These are phyloP conservation scores for Chrysaora quinquecirrha DNA, from an alignment of 30 jellyfish, hydroid and myxozoan species.

Conservation along the genomic window DNA sequence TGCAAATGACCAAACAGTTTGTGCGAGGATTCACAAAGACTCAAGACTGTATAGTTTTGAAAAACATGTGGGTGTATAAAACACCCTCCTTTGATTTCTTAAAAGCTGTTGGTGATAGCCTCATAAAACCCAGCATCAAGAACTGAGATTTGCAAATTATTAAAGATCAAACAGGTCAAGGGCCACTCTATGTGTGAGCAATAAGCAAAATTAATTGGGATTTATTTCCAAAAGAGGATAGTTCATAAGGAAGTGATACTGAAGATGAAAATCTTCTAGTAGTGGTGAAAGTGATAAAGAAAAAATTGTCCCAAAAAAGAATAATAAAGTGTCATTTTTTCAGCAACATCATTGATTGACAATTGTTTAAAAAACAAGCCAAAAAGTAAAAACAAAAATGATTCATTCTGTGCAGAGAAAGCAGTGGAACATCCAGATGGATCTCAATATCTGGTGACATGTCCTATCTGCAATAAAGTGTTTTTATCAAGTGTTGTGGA, in stretches of 20 bases:
- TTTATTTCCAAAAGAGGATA: no score
- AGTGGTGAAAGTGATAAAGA: no score
- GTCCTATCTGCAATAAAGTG: slow-evolving; percentile 17
- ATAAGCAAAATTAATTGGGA: not conserved
- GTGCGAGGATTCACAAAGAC: not conserved
- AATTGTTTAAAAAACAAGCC: no score
- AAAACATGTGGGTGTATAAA: no score
- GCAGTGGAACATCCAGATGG: not conserved
- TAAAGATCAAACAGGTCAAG: slow-evolving; percentile 11
- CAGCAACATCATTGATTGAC: no score
- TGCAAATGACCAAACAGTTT: not conserved
- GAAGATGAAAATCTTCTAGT: slow-evolving; percentile 8
- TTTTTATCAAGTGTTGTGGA: slow-evolving; percentile 6
- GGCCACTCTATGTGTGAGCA: slow-evolving; percentile 10
- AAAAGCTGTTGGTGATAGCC: slow-evolving; percentile 14
- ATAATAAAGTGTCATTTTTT: no score
- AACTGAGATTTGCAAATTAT: not conserved
- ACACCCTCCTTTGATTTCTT: not conserved
- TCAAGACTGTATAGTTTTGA: no score
- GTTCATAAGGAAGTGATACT: not conserved
- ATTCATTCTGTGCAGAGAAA: not conserved
- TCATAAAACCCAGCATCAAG: not conserved
- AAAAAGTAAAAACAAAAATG: no score
- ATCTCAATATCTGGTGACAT: not conserved
- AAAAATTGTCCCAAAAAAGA: no score